These are phyloP conservation scores for Rana temporaria DNA, from an alignment of 2,113 vertebrate genomes.

Conservation along the genomic window DNA sequence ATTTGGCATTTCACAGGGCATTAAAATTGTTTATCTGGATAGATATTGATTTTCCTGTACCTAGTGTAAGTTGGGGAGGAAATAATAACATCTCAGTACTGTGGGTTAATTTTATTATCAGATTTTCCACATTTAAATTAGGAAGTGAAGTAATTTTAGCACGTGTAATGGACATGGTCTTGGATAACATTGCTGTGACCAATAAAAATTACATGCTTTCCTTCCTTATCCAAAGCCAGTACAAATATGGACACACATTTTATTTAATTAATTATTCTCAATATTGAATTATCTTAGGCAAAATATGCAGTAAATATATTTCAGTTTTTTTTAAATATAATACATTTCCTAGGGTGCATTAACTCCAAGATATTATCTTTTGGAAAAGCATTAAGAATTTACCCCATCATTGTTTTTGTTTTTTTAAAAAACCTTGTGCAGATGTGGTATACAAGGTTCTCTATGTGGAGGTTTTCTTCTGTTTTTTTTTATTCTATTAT, in stretches of 20 bases:
- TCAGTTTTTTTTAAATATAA: no score
- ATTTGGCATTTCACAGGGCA: background rate
- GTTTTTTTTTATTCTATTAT: no score
- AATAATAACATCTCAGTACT: constrained; percentile 26
- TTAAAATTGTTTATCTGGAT: background rate
- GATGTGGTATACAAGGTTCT: no score
- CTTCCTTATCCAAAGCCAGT: constrained; percentile 27
- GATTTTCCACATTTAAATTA: constrained; percentile 46
- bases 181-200: constrained; percentile 2
- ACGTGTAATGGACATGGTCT: constrained; percentile 7
- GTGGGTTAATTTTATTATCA: constrained; percentile 15
- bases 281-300: constrained; percentile 1
- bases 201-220: constrained; percentile 21
- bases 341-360: no score
- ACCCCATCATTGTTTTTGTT: no score
- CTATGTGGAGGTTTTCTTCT: no score
- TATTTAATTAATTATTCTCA: background rate
- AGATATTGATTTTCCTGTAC: constrained; percentile 8
- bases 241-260: constrained; percentile 37
- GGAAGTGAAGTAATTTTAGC: constrained; percentile 40
- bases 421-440: no score
- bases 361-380: no score
- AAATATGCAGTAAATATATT: background rate
- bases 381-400: no score
- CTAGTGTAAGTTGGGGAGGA: background rate